Conservation (phyloP, 2,888 invertebrate species). For the Drosophila sordidula region DNA sequence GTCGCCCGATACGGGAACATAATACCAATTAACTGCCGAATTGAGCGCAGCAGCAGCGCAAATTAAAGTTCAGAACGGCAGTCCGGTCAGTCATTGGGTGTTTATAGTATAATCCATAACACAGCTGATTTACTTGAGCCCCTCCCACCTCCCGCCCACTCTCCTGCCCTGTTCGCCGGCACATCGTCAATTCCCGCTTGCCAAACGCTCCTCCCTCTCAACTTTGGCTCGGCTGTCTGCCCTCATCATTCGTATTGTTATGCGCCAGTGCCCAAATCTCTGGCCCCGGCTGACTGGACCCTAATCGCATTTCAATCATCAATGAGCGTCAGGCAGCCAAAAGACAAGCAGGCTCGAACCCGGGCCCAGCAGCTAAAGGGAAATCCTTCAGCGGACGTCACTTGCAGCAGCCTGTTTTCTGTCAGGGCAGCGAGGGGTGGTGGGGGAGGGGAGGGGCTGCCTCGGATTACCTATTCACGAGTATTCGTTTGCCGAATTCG, state of each 20-base stretch:
- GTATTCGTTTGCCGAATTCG: not conserved
- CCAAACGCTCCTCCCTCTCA: not conserved
- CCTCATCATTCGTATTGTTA: conserved; percentile 74
- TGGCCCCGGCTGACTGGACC: conserved; percentile 66
- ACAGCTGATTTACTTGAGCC: conserved; percentile 53
- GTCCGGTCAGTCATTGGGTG: conserved; percentile 2
- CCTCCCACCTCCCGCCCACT: not conserved
- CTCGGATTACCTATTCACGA: conserved; percentile 18
- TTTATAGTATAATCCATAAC: conserved; percentile 50
- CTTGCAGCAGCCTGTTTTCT: conserved; percentile 46
- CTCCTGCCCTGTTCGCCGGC: not conserved
- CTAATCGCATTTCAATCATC: conserved; percentile 80
- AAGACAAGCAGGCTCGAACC: conserved; percentile 40
- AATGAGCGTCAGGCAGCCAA: conserved; percentile 66
- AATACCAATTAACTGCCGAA: conserved; percentile 58
- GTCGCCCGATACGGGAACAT: conserved; percentile 26
- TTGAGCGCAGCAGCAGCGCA: conserved; percentile 22
- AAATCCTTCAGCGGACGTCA: conserved; percentile 53
- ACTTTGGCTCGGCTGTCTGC: conserved; percentile 57
- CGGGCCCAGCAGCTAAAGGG: conserved; percentile 11
- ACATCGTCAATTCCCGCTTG: conserved; percentile 61
- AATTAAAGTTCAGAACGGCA: conserved; percentile 54
- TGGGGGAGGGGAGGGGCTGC: no score
- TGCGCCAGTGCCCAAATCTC: conserved; percentile 73
- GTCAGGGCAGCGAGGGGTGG: no score